phyloP scores from a whole-genome alignment of 2,888 invertebrate species.

The Cylloceria caligata region DNA sequence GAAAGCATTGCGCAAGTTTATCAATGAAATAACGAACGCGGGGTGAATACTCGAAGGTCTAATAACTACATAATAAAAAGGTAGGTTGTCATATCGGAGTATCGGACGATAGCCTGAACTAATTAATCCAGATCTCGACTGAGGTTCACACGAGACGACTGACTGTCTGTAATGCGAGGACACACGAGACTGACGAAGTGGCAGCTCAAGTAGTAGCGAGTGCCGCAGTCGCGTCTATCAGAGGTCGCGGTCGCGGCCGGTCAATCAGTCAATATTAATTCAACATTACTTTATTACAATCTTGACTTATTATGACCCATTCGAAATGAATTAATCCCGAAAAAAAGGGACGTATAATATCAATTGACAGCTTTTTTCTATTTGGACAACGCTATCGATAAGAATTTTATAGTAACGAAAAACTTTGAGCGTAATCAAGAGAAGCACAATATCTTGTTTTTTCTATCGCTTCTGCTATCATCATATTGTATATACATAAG shows the following conservation, averaged over 20 bases:
- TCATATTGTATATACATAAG: too few relatives aligned
- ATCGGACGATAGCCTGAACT: slow-evolving; percentile 71
- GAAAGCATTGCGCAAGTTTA: background rate
- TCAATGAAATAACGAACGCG: too few relatives aligned
- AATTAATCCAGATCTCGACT: slow-evolving; percentile 77
- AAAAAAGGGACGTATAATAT: background rate
- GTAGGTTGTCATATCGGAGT: slow-evolving; percentile 21
- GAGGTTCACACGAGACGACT: slow-evolving; percentile 77
- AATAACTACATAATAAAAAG: slow-evolving; percentile 8
- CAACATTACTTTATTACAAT: slow-evolving; percentile 79
- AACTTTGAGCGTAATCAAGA: too few relatives aligned
- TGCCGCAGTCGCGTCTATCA: slow-evolving; percentile 64
- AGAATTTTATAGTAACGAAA: too few relatives aligned
- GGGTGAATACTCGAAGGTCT: background rate
- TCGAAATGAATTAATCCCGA: slow-evolving; percentile 63
- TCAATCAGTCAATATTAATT: slow-evolving; percentile 82
- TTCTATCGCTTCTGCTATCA: too few relatives aligned
- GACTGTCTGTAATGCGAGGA: slow-evolving; percentile 7
- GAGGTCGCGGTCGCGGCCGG: slow-evolving; percentile 77
- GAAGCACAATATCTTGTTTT: too few relatives aligned
- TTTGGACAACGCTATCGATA: too few relatives aligned
- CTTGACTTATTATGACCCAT: slow-evolving; percentile 77
- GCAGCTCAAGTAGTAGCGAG: background rate
- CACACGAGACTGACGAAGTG: background rate
- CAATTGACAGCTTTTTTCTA: too few relatives aligned